Conservation (phyloP, 2,797 vertebrate species). For the Sarcoramphus papa region DNA sequence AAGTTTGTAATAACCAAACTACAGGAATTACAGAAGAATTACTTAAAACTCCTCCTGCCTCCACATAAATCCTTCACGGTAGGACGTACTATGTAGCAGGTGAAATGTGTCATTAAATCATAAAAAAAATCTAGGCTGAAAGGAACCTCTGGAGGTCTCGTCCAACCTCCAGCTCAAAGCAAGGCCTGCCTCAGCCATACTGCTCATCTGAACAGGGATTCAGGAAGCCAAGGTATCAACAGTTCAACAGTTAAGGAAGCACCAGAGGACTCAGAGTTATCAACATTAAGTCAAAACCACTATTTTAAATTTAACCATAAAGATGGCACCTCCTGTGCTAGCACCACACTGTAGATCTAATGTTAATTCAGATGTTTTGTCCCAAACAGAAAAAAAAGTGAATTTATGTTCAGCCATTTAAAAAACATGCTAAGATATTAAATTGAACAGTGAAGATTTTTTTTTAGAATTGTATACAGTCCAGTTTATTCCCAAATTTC, state of each 20-base stretch:
- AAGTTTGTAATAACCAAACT: background rate
- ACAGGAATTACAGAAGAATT: background rate
- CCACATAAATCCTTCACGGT: fast-evolving
- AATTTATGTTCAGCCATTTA: background rate
- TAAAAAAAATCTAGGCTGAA: background rate
- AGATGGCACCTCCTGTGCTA: background rate
- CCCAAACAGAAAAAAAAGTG: background rate
- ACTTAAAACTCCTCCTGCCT: background rate
- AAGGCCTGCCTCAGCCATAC: too few relatives aligned
- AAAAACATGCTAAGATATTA: background rate
- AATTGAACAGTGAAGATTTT: background rate
- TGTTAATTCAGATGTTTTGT: background rate
- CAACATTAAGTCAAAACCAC: background rate
- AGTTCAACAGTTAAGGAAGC: background rate
- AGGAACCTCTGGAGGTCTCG: background rate
- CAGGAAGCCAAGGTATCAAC: background rate
- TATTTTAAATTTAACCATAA: background rate
- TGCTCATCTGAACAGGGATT: background rate
- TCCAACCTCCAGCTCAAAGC: background rate
- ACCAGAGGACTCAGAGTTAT: background rate
- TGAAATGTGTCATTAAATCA: background rate
- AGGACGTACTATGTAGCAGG: background rate
- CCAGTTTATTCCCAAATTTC: background rate
- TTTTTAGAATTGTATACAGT: background rate
- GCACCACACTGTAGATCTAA: background rate